Percentiles rank a stretch among this genome's conserved stretches.
Conservation (phyloP, 2,888 invertebrate genomes). For the Caenorhabditis sp. region DNA sequence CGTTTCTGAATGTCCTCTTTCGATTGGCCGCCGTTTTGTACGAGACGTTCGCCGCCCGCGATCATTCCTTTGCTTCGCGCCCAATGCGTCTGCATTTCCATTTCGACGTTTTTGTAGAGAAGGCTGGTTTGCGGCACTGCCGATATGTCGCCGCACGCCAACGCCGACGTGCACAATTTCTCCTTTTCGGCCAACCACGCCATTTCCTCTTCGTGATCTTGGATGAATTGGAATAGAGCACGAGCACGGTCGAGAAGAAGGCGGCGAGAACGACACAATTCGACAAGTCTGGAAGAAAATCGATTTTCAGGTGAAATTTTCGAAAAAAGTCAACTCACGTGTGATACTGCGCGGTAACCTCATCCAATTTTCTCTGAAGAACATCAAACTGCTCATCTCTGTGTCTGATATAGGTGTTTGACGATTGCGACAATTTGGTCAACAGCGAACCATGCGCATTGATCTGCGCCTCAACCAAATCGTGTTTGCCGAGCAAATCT, state of each 20-base stretch:
- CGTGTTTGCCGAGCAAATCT: constrained; percentile 91
- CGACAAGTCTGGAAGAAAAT: constrained; percentile 75
- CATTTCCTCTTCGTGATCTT: constrained; percentile 97
- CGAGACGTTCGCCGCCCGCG: constrained; percentile 62
- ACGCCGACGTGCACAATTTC: constrained; percentile 85
- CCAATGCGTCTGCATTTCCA: constrained; percentile 81
- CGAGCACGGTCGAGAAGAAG: constrained; percentile 87
- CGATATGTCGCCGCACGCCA: constrained; percentile 89
- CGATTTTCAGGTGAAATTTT: too few species aligned
- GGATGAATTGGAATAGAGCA: constrained; percentile 88
- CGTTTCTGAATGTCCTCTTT: constrained; percentile 50
- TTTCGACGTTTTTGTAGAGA: constrained; percentile 74
- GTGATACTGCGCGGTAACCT: constrained; percentile 82
- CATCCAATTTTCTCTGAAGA: constrained; percentile 80
- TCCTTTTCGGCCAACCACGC: constrained; percentile 95
- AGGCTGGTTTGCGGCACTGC: constrained; percentile 84
- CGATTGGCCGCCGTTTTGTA: constrained; percentile 49
- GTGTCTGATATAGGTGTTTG: constrained; percentile 59
- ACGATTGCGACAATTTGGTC: constrained; percentile 53
- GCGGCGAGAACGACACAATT: constrained; percentile 81
- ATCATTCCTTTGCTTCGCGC: constrained; percentile 72
- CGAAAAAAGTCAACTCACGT: too few species aligned
- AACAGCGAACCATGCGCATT: constrained; percentile 65
- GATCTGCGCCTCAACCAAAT: constrained; percentile 82
- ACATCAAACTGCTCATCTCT: constrained; percentile 75